phyloP scores from a whole-genome alignment of 2,113 vertebrate species.

The Leptobrachium ailaonicum region DNA sequence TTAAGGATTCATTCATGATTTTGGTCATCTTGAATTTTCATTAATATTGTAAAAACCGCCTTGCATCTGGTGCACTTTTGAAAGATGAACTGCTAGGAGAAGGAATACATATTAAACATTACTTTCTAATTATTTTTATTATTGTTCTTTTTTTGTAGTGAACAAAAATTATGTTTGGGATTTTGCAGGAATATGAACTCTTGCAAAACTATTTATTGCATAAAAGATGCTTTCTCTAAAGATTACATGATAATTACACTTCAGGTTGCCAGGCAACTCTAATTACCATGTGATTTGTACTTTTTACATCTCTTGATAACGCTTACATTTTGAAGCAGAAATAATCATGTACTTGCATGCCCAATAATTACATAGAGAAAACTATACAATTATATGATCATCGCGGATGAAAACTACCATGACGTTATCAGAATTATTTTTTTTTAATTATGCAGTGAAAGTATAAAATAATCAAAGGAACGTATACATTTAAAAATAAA shows the following conservation, averaged over 20 bases:
- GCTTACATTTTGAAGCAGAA: slow-evolving; percentile 43
- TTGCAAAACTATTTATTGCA: slow-evolving; percentile 34
- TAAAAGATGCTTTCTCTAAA: slow-evolving; percentile 27
- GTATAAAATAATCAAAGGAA: not conserved
- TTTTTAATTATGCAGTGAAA: slow-evolving; percentile 8
- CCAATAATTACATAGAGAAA: slow-evolving; percentile 44
- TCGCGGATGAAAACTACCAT: slow-evolving; percentile 39
- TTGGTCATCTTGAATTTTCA: no score
- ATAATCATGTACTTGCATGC: slow-evolving; percentile 46
- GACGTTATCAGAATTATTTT: slow-evolving; percentile 27
- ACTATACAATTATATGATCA: slow-evolving; percentile 46
- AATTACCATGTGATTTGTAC: slow-evolving; percentile 48
- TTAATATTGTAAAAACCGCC: no score
- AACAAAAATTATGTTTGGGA: not conserved
- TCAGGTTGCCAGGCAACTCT: slow-evolving; percentile 49
- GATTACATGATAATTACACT: slow-evolving; percentile 50
- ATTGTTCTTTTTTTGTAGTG: no score
- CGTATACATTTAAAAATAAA: no score
- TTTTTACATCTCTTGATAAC: slow-evolving; percentile 48
- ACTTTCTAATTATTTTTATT: no score
- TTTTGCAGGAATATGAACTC: not conserved
- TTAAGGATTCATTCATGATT: no score
- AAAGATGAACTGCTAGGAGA: no score
- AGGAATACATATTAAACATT: no score
- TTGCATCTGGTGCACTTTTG: no score